Evolutionary conservation across 1,140 invertebrate species (phyloP), one percentile per base, ranked within the genome.

Genomic region (Saccostrea echinata): DNA sequence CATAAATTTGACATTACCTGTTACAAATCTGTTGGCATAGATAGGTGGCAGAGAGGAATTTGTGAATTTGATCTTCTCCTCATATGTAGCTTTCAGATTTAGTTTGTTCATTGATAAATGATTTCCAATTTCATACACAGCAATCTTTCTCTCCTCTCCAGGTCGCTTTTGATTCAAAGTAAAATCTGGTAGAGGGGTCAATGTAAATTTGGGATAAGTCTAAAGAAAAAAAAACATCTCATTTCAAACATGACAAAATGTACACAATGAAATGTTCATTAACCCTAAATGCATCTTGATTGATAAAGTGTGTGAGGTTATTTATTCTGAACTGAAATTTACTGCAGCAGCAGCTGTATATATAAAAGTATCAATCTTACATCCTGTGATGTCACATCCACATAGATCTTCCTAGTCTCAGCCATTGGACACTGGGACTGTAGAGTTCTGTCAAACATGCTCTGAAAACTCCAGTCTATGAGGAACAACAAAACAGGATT

Each of bases 371-470:
- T 30, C 16, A 4, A 30, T 18, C n/a, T 53, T 91, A 88, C 92
- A 92, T 90, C 94, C 94, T 88, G 92, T 83, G 90, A 94, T 94
- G 85, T 96, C n/a, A 97, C 94, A 95, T 99, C 98, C 9, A 99
- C 96, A 95, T 97, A 98, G 71, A 99, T 96, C 87, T 96, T 97
- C 92, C 97, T 98, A 24, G 95, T 95, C 27, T 95, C 95, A 51
- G 98, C 97, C 55, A 99, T 94, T 61, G 97, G 97, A 95, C 98
- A 99, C 68, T 96, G 96, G 71, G 96, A 96, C 87, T 96, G 96
- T 8, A 99, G 94, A 43, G 97, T 97, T 92, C 97, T 96, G 1
- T 97, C 98, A 96, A 99, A 99, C 24, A 99, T 95, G 91, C 97
- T 97, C 86, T 97, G 96, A 85, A 99, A 95, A 1, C 97, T 98